phyloP scores from a whole-genome alignment of 2,888 invertebrate genomes.

The Caenorhabditis sp. region DNA sequence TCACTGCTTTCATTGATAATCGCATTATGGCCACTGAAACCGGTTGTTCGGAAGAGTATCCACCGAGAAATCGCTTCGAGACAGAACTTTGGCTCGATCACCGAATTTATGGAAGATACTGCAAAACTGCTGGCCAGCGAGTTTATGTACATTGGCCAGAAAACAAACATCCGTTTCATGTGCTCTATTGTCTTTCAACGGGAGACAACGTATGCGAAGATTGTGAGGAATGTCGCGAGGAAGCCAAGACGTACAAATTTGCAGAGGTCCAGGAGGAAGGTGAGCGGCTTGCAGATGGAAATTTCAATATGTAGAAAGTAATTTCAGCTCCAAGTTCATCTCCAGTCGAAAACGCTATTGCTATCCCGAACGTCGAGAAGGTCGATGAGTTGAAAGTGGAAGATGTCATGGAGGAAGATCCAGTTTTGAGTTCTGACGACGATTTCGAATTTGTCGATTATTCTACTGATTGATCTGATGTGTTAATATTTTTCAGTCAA shows the following conservation, averaged over 20 bases:
- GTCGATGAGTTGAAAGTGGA: too few relatives aligned
- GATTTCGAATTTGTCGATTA: neutral
- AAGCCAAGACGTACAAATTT: neutral
- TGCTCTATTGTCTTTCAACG: neutral
- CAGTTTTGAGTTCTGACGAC: neutral
- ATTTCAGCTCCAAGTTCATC: too few relatives aligned
- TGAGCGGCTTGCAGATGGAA: too few relatives aligned
- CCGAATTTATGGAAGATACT: neutral
- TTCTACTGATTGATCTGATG: too few relatives aligned
- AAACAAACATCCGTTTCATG: neutral
- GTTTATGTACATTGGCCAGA: neutral
- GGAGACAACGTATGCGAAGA: neutral
- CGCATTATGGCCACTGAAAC: too few relatives aligned
- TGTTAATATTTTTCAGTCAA: too few relatives aligned
- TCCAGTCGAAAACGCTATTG: too few relatives aligned
- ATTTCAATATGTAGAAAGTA: too few relatives aligned
- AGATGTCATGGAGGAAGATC: too few relatives aligned
- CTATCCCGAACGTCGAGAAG: too few relatives aligned
- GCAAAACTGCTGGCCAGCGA: neutral
- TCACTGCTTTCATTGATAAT: too few relatives aligned
- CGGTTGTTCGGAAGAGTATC: neutral
- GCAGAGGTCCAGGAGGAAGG: neutral
- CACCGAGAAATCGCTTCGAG: neutral
- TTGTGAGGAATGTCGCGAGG: neutral
- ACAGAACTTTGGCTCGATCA: neutral